phyloP scores from a whole-genome alignment of 2,888 invertebrate genomes.

The Polydrusus pterygomalis region DNA sequence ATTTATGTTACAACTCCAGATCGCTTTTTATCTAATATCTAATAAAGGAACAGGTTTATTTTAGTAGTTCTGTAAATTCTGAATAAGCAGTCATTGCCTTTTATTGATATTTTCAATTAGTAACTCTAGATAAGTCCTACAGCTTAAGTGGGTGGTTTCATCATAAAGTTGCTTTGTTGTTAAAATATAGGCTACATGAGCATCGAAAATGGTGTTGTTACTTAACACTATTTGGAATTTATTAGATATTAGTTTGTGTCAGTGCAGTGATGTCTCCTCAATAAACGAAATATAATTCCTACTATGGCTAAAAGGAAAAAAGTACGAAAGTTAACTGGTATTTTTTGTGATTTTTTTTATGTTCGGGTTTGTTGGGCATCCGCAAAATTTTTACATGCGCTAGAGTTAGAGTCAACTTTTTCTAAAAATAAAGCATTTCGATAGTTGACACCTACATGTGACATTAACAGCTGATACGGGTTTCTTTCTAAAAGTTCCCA shows the following conservation, averaged over 20 bases:
- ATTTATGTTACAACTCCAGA: conserved; percentile 38
- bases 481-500: too few species aligned
- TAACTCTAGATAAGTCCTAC: conserved; percentile 24
- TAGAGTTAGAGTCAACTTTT: too few species aligned
- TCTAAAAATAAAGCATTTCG: too few species aligned
- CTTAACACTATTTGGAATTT: conserved; percentile 18
- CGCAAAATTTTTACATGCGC: too few species aligned
- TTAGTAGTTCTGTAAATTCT: conserved; percentile 41
- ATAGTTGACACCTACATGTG: too few species aligned
- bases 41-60: conserved; percentile 41
- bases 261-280: too few species aligned
- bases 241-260: not conserved
- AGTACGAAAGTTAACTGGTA: too few species aligned
- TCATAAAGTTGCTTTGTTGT: conserved; percentile 27
- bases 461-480: too few species aligned
- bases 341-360: too few species aligned
- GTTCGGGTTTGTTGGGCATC: too few species aligned
- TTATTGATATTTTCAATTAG: conserved; percentile 46
- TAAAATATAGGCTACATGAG: conserved; percentile 34
- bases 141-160: conserved; percentile 43
- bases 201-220: conserved; percentile 14
- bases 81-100: conserved; percentile 38
- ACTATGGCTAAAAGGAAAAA: too few species aligned
- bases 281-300: too few species aligned
- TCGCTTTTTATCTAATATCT: conserved; percentile 38